Evolutionary conservation across 2,888 invertebrate genomes (phyloP).

Genomic region (Dynastes grantii): DNA sequence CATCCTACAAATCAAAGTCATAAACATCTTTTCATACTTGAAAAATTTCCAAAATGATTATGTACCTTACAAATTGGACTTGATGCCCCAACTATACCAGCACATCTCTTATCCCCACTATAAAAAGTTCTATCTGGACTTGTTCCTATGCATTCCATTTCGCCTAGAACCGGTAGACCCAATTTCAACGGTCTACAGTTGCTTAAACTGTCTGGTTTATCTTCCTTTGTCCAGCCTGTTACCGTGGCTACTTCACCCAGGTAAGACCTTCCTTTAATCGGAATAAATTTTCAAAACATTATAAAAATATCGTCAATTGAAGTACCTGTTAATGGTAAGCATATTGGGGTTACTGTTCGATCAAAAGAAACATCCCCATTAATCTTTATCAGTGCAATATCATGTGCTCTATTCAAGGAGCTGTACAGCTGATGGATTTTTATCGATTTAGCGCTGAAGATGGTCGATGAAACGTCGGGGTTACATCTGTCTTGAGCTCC

Average conservation of each 20-base stretch:
- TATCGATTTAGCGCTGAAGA: constrained; percentile 72
- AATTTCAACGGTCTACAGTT: constrained; percentile 73
- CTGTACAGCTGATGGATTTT: constrained; percentile 74
- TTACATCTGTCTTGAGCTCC: constrained; percentile 74
- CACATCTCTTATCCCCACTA: constrained; percentile 73
- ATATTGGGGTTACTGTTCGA: constrained; percentile 74
- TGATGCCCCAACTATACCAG: constrained; percentile 72
- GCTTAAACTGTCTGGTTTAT: constrained; percentile 55
- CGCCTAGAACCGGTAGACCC: constrained; percentile 72
- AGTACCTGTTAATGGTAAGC: constrained; percentile 73
- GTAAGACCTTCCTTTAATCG: constrained; percentile 67
- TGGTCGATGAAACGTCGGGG: constrained; percentile 71
- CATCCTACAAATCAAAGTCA: constrained; percentile 68
- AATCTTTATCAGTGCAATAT: constrained; percentile 75
- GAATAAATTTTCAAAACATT: constrained; percentile 8
- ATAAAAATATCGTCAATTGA: not conserved
- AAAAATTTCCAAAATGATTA: constrained; percentile 54
- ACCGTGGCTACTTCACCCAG: constrained; percentile 73
- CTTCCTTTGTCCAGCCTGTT: constrained; percentile 69
- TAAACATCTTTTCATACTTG: constrained; percentile 28
- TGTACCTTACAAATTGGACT: constrained; percentile 72
- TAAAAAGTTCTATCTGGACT: constrained; percentile 65
- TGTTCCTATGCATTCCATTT: constrained; percentile 69
- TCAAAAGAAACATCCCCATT: constrained; percentile 71
- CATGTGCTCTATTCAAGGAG: constrained; percentile 72